Evolutionary conservation across 2,888 invertebrate species (phyloP).

Genomic region (Cataglyphis albicans): DNA sequence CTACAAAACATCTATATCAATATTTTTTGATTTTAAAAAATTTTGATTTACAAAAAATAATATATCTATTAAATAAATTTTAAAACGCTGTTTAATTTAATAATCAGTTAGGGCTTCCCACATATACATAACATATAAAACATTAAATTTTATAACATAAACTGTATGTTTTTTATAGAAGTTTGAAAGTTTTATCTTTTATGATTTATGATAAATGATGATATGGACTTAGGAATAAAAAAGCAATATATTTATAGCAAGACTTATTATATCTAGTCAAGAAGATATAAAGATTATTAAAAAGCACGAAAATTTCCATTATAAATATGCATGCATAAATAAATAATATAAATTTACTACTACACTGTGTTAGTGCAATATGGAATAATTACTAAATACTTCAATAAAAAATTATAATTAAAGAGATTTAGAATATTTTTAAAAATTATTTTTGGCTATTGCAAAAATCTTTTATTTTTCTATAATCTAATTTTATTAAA

Average conservation of each 20-base stretch:
- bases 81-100: constrained; percentile 10
- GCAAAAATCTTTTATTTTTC: not conserved
- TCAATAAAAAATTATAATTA: not conserved
- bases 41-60: not conserved
- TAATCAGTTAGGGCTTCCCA: constrained; percentile 29
- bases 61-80: not conserved
- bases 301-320: constrained; percentile 26
- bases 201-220: constrained; percentile 23
- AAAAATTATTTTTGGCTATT: no score
- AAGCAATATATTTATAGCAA: constrained; percentile 40
- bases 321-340: constrained; percentile 16
- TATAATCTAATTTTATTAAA: constrained; percentile 16
- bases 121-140: not conserved
- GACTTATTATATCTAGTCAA: constrained; percentile 54
- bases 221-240: constrained; percentile 8
- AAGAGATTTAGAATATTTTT: not conserved
- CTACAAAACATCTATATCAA: not conserved
- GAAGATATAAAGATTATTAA: constrained; percentile 28
- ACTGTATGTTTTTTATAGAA: constrained; percentile 14
- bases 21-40: not conserved
- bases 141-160: constrained; percentile 18
- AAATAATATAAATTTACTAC: constrained; percentile 31
- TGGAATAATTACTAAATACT: constrained; percentile 16
- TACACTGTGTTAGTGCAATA: not conserved
- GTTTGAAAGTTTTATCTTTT: not conserved